Percentiles rank a stretch among this genome's conserved stretches.
Conservation (phyloP, 2,113 vertebrate species). For the Peucedramus taeniatus region DNA sequence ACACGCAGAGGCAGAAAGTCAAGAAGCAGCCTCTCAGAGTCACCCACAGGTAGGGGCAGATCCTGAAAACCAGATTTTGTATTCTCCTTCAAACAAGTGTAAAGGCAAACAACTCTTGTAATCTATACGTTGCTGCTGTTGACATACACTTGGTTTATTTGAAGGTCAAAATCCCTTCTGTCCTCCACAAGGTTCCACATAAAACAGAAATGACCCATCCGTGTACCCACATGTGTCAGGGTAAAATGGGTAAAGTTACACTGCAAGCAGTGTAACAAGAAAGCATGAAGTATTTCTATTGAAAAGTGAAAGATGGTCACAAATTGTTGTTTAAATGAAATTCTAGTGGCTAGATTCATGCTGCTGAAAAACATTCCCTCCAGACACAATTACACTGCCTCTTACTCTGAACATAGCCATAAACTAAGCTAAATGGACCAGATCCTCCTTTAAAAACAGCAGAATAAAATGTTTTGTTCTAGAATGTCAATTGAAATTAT, state of each 20-base stretch:
- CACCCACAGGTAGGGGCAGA: constrained; percentile 78
- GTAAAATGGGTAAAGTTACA: not conserved
- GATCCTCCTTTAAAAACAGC: not conserved
- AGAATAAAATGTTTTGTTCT: not conserved
- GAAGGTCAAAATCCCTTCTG: not conserved
- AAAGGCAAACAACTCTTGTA: not conserved
- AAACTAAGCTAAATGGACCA: not conserved
- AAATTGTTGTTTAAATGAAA: not conserved
- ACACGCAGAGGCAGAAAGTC: constrained; percentile 88
- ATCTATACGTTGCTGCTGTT: not conserved
- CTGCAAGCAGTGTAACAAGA: not conserved
- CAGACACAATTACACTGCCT: not conserved
- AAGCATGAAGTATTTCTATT: not conserved
- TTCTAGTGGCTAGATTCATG: not conserved
- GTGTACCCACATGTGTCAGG: not conserved
- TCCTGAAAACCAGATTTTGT: not conserved
- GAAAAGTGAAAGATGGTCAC: not conserved
- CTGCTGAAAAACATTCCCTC: not conserved
- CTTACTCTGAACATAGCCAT: not conserved
- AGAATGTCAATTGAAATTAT: not conserved
- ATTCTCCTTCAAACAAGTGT: not conserved
- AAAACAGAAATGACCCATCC: not conserved
- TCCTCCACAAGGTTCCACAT: not conserved
- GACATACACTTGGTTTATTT: not conserved
- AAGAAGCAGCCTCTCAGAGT: constrained; percentile 82